Base-by-base conservation (phyloP, 2,888 invertebrate species). In the Tenthredo notha region DNA sequence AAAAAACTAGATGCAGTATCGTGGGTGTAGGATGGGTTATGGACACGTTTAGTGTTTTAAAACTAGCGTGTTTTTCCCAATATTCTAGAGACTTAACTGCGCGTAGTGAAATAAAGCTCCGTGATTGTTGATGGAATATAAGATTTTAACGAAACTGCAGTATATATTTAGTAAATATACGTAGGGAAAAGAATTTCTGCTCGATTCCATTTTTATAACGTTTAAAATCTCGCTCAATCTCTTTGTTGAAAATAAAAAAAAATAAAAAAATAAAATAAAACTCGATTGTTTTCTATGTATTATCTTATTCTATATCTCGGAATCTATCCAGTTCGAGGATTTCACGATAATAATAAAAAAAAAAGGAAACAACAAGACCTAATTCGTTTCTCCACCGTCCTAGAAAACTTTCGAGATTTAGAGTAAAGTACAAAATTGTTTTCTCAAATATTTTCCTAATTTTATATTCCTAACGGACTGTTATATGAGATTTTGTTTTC, bases 201-300 rank as follows among this genome's bases (percentile, higher is more conserved):
- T 77, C 12, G 77, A 43, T 40, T 74, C 29, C 2, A 43, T 43
- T 40, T 74, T 40, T 43, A 33, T 67, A 33, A 9, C 50, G 15
- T 50, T 54, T 33, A n/a, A 77, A 43, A 33, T 67, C 54, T 9
- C 50, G 25, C 18, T 54, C 54, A 54, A 54, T 77, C 77, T 50
- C 50, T 18, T 54, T 54, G 18, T 74, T 21, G 12, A 12, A 29
- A 33, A 33, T 2, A 33, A 33, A 33, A 33, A 33, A 33, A 33
- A 33, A 33, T 2, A 33, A 33, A 33, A 33, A 33, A 33, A 29
- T 2, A 50, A 37, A 37, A 37, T 0, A 29, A 9, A 33, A 54
- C 77, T 77, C 50, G 25, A 77, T 54, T 50, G 50, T 77, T 25
- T 9, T 10, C 21, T 47, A 21, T n/a, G 4, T 77, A 43, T 12